These are phyloP conservation scores for Novumbra hubbsi DNA, from an alignment of 2,797 vertebrate species.

Conservation along the genomic window DNA sequence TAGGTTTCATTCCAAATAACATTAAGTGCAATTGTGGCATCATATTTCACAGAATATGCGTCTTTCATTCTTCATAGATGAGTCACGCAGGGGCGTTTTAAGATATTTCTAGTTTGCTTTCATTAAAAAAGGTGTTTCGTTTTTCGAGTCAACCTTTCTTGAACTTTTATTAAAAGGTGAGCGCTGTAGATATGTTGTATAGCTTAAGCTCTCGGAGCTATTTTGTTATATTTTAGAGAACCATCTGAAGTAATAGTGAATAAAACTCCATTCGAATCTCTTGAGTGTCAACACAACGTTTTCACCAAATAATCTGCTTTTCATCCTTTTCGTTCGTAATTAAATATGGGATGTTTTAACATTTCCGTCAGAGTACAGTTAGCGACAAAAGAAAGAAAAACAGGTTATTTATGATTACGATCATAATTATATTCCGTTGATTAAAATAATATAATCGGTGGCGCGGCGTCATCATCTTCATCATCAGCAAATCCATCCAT, in stretches of 20 bases:
- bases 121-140: slow-evolving; percentile 31
- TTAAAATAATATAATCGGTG: slow-evolving; percentile 42
- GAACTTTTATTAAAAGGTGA: slow-evolving; percentile 36
- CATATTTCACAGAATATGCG: slow-evolving; percentile 47
- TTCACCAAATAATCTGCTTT: slow-evolving; percentile 23
- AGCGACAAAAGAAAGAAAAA: not conserved
- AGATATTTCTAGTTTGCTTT: slow-evolving; percentile 24
- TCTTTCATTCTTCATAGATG: slow-evolving; percentile 32
- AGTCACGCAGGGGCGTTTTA: slow-evolving; percentile 17
- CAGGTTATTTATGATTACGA: slow-evolving; percentile 32
- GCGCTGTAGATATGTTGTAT: slow-evolving; percentile 33
- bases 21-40: slow-evolving; percentile 59
- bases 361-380: not conserved
- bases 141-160: slow-evolving; percentile 33
- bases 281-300: slow-evolving; percentile 21
- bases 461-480: slow-evolving; percentile 58
- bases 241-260: not conserved
- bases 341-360: slow-evolving; percentile 2
- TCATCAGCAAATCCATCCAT: slow-evolving; percentile 55
- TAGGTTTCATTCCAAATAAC: slow-evolving; percentile 71
- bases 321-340: slow-evolving; percentile 7
- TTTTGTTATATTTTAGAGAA: slow-evolving; percentile 17
- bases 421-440: slow-evolving; percentile 9
- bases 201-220: slow-evolving; percentile 27
- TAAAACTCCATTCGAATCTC: slow-evolving; percentile 26